Percentiles rank a stretch among this genome's conserved stretches.
Evolutionary conservation across 2,888 invertebrate species (phyloP).

Genomic region (Strigamia crassipes): DNA sequence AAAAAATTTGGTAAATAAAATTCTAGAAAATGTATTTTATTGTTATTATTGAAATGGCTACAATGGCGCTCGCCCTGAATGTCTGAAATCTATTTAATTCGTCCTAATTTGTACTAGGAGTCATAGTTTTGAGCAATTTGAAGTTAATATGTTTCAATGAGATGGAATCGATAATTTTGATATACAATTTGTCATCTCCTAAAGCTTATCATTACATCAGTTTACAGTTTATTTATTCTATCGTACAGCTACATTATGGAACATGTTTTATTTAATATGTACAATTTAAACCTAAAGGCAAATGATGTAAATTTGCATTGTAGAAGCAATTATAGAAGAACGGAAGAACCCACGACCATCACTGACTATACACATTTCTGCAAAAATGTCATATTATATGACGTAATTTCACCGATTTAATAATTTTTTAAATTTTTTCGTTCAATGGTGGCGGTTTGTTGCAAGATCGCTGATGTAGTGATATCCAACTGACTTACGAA

Average conservation of each 20-base stretch:
- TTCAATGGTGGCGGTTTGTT: background rate
- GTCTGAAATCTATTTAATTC: no score
- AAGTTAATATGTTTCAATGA: no score
- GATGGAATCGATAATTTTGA: no score
- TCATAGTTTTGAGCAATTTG: no score
- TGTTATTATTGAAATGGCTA: no score
- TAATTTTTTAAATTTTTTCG: background rate
- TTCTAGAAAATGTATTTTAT: no score
- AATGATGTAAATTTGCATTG: slow-evolving; percentile 16
- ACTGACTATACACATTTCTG: background rate
- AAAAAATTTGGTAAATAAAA: background rate
- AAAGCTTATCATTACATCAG: no score
- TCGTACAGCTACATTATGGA: background rate
- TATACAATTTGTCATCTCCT: no score
- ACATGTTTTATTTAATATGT: background rate
- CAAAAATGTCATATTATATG: background rate
- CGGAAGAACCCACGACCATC: background rate
- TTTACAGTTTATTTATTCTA: no score
- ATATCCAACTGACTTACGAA: slow-evolving; percentile 28
- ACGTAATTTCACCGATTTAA: background rate
- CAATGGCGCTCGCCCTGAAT: no score
- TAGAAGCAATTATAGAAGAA: background rate
- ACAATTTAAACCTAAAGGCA: slow-evolving; percentile 1
- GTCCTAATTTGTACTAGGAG: no score
- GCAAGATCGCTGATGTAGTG: background rate